A percentile compares a stretch with the other conserved stretches of the same genome.
Conservation (phyloP, 2,888 invertebrate genomes). For the Pseudococcus longispinus region DNA sequence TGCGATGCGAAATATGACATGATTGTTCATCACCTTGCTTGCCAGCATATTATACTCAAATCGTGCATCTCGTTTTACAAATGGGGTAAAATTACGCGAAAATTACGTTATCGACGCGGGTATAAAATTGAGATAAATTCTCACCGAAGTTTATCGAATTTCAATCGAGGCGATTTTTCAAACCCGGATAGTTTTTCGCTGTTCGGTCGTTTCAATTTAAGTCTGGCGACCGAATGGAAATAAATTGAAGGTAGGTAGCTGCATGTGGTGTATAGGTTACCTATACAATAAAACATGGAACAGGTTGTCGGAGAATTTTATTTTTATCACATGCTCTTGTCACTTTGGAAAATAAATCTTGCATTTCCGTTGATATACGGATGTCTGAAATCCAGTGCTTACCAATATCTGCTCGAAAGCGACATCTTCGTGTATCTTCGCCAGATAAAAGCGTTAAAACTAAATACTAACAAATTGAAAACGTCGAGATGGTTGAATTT, state of each 20-base stretch:
- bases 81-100: conserved; percentile 15
- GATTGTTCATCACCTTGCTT: not conserved
- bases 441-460: not conserved
- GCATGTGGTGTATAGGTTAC: not conserved
- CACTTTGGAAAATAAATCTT: conserved; percentile 24
- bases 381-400: conserved; percentile 14
- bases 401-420: not conserved
- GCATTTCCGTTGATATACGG: conserved; percentile 17
- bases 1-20: not conserved
- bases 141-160: not conserved
- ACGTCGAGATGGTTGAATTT: not conserved
- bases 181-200: not conserved
- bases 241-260: not conserved
- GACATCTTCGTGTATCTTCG: not conserved
- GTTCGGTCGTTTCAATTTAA: not conserved
- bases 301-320: conserved; percentile 11
- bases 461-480: not conserved
- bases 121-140: conserved; percentile 21
- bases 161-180: conserved; percentile 22
- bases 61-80: not conserved
- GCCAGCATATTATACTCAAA: not conserved
- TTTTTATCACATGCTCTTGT: conserved; percentile 28
- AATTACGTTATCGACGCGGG: not conserved
- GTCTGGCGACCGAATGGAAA: not conserved
- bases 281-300: not conserved